Base-by-base conservation (phyloP, 2,113 vertebrate species). In the Tragelaphus scriptus region DNA sequence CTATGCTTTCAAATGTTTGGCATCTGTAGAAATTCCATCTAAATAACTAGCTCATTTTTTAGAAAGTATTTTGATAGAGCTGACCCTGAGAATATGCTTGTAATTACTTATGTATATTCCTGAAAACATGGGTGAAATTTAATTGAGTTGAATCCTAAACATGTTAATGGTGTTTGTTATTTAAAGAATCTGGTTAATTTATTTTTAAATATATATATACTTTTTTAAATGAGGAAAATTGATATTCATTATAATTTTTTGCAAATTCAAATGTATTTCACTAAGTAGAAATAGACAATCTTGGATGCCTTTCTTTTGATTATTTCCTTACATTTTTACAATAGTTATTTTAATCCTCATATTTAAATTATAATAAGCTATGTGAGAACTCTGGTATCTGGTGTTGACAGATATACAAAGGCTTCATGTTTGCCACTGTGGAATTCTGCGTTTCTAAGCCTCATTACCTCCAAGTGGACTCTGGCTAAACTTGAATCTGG, bases 181-280 rank as follows among this genome's bases (percentile, higher is more conserved):
- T 97, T 75, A 68, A 94, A 94, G 88, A 94, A 47, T 56, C 59
- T 85, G 59, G 28, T 40, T 65, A 53, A 89, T 61, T 96, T 94
- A 75, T 80, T 88, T 95, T 88, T 90, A 90, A 96, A 56, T 19
- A 95, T 97, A 84, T 88, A 88, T 94, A 19, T 55, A 65, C 85
- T 90, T 94, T 65, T 71, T 75, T 6, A 13, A 71, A 30, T 90
- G 71, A 97, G 58, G 82, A 63, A 93, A 94, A 75, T 58, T 44
- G 10, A 53, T 79, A 26, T 82, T 81, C 87, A 44, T 77, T 96
- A 59, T 86, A 40, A 30, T 28, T 65, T 58, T 63, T 68, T 85
- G 23, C 40, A 59, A 87, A 65, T 58, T 47, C 55, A 68, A 71
- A 63, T 71, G 89, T 61, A 56, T 91, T 49, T 75, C 44, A 91